Percentiles rank a stretch among this genome's conserved stretches.
Evolutionary conservation across 2,888 invertebrate species (phyloP).

Genomic region (Trissoscelio sp.): DNA sequence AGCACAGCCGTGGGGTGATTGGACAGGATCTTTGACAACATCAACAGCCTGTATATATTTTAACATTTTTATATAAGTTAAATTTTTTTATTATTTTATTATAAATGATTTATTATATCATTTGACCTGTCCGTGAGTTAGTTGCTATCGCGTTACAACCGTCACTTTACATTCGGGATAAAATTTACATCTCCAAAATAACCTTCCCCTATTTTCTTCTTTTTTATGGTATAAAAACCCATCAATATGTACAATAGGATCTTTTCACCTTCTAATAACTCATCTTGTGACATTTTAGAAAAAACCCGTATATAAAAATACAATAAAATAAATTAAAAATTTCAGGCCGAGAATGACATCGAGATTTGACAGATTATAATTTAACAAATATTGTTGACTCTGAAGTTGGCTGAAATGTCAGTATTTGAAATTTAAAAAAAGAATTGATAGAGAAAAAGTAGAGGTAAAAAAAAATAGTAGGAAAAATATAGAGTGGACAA

Average conservation of each 20-base stretch:
- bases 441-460: no score
- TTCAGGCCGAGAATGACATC: no score
- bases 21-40: slow-evolving; percentile 4
- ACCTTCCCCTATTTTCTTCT: slow-evolving; percentile 3
- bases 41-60: slow-evolving; percentile 1
- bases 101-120: not conserved
- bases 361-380: no score
- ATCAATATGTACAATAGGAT: not conserved
- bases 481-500: no score
- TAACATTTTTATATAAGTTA: not conserved
- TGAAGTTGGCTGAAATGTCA: no score
- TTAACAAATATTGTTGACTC: no score
- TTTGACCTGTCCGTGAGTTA: slow-evolving; percentile 13
- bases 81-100: not conserved
- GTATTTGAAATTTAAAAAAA: no score
- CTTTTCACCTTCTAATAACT: no score
- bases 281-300: no score
- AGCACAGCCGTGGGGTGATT: slow-evolving; percentile 1
- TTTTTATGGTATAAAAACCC: slow-evolving; percentile 1
- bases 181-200: slow-evolving; percentile 20
- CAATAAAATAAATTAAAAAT: no score
- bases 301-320: no score
- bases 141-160: slow-evolving; percentile 17
- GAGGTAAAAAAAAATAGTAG: no score
- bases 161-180: slow-evolving; percentile 25